Conservation (phyloP, 2,888 invertebrate species). For the Clusia tigrina region DNA sequence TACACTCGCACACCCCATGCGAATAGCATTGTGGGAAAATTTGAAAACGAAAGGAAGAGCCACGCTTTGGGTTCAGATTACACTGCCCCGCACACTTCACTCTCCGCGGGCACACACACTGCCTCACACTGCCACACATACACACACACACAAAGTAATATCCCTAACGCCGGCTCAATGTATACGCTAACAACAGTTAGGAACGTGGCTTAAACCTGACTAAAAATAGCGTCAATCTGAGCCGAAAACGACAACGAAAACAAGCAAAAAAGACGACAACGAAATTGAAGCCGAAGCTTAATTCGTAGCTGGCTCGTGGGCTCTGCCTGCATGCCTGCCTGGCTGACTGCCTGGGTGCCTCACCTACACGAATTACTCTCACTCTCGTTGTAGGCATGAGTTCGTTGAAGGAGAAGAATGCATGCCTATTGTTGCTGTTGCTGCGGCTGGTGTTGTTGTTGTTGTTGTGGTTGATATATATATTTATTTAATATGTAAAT, state of each 20-base stretch:
- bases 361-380: conserved; percentile 22
- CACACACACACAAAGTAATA: conserved; percentile 21
- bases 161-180: conserved; percentile 34
- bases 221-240: conserved; percentile 53
- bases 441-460: conserved; percentile 9
- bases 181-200: conserved; percentile 60
- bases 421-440: conserved; percentile 11
- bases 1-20: conserved; percentile 16
- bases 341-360: conserved; percentile 39
- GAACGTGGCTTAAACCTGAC: conserved; percentile 61
- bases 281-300: conserved; percentile 32
- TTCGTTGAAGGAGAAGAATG: background rate
- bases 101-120: background rate
- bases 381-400: conserved; percentile 18
- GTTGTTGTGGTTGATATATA: too few species aligned
- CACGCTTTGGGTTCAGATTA: conserved; percentile 32
- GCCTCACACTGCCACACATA: conserved; percentile 10
- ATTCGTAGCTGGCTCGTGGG: background rate
- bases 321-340: conserved; percentile 34
- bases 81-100: background rate
- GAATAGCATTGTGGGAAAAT: conserved; percentile 60
- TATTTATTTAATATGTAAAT: too few species aligned
- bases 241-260: conserved; percentile 2
- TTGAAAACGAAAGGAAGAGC: conserved; percentile 63
- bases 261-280: conserved; percentile 23